Base-by-base conservation (phyloP, 2,797 vertebrate genomes). In the Enteromius fasciolatus region DNA sequence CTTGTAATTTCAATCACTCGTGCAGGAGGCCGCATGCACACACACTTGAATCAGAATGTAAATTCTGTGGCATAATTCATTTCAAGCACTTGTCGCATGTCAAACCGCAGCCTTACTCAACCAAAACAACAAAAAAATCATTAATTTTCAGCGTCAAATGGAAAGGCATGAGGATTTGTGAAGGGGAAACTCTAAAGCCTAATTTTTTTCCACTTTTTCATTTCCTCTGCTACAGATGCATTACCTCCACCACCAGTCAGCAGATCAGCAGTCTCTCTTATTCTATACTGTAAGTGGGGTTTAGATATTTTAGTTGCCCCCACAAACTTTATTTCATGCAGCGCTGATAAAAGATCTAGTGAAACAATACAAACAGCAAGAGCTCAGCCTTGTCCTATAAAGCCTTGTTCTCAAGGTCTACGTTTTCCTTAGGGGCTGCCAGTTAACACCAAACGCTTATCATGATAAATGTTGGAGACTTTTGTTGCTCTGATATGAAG, bases 381-480 rank as follows among this genome's bases (percentile, higher is more conserved):
- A 83, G 61, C 59, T 59, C n/a, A 69, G 75, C 82, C 84, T 84
- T 82, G 84, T 67, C 28, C 48, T 33, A 67, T 76, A 86, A 52
- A 74, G 46, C 72, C 64, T 70, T 50, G n/a, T 25, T 63, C 44
- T 66, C 44, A 78, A 82, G 80, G 80, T 82, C 52, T 78, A 36
- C 9, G 50, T 82, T 69, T 80, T 84, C 83, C 77, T 83, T 84
- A 78, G 84, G 59, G 75, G 61, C 52, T 39, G 20, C 18, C 28
- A 57, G 66, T 86, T 74, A 73, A 69, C 33, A 68, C 46, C 33
- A 57, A 54, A 80, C 50, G 25, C 57, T 84, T 74, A 63, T 39
- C 23, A 36, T 63, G 54, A 78, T 80, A 74, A 81, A 84, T 78
- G 44, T 77, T 20, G 59, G 31, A 69, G 72, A 79, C 28, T 14